Evolutionary conservation across 2,888 invertebrate species (phyloP).

Genomic region (Amphimallon solstitiale): DNA sequence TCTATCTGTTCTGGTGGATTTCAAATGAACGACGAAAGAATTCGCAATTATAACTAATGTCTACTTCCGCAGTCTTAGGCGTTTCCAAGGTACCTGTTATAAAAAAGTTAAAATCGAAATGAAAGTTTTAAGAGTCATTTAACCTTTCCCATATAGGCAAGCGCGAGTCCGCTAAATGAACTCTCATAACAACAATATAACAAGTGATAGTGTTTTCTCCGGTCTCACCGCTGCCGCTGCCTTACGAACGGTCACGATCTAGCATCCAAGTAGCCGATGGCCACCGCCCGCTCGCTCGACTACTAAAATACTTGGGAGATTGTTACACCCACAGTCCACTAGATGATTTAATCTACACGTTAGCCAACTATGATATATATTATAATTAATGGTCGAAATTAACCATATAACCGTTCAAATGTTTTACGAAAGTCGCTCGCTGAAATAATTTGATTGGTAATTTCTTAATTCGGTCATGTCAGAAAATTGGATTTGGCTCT

Average conservation of each 20-base stretch:
- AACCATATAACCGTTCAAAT: constrained; percentile 47
- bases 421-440: constrained; percentile 46
- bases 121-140: constrained; percentile 30
- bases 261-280: constrained; percentile 47
- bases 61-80: no score
- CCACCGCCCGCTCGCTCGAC: constrained; percentile 44
- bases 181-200: constrained; percentile 43
- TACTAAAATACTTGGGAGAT: constrained; percentile 35
- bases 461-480: constrained; percentile 51
- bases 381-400: constrained; percentile 51
- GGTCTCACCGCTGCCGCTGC: no score
- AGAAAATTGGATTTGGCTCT: constrained; percentile 34
- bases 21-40: no score
- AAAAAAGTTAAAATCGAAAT: constrained; percentile 17
- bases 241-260: constrained; percentile 43
- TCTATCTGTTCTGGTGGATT: no score
- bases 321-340: constrained; percentile 48
- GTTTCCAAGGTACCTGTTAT: constrained; percentile 2
- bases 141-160: constrained; percentile 24
- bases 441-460: constrained; percentile 46
- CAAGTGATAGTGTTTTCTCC: constrained; percentile 45
- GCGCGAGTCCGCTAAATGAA: constrained; percentile 34
- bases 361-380: constrained; percentile 51
- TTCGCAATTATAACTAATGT: no score
- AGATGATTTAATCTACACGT: constrained; percentile 52